Conservation (phyloP, 2,113 vertebrate genomes). For the Xiphias gladius region DNA sequence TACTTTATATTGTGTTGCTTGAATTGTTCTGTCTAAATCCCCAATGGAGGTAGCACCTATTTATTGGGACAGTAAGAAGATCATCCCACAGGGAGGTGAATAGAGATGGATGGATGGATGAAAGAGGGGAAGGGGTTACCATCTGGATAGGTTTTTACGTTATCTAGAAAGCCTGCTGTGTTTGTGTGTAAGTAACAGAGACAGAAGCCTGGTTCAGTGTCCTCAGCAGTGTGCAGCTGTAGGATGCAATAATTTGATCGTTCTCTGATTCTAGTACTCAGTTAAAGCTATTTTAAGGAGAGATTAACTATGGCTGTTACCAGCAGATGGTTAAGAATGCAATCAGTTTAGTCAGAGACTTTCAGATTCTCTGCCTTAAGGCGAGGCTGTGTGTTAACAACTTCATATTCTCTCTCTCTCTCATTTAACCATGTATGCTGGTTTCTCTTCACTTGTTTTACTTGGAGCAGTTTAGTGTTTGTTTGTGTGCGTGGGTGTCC, state of each 20-base stretch:
- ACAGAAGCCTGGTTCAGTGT: conserved; percentile 26
- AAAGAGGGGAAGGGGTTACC: conserved; percentile 28
- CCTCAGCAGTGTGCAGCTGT: not conserved
- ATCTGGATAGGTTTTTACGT: conserved; percentile 58
- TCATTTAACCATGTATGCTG: not conserved
- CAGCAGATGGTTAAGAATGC: not conserved
- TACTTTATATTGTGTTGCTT: not conserved
- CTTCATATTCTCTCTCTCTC: conserved; percentile 1
- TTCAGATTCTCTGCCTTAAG: not conserved
- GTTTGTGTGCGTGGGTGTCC: not conserved
- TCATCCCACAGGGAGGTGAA: conserved; percentile 17
- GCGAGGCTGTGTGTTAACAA: not conserved
- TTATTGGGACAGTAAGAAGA: conserved; percentile 40
- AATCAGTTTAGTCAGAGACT: not conserved
- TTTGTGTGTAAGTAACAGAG: conserved; percentile 9
- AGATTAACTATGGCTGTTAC: conserved; percentile 17
- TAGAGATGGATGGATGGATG: conserved; percentile 22
- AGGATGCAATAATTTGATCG: conserved; percentile 41
- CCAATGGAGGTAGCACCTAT: not conserved
- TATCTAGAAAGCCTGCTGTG: conserved; percentile 18
- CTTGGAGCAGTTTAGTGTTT: not conserved
- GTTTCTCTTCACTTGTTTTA: conserved; percentile 1
- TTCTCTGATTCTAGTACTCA: conserved; percentile 2
- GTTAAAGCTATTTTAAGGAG: not conserved
- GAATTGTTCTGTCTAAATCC: conserved; percentile 13